Evolutionary conservation across 2,797 vertebrate species (phyloP), one percentile per base, ranked within the genome.

Genomic region (Anolis apletophallus): DNA sequence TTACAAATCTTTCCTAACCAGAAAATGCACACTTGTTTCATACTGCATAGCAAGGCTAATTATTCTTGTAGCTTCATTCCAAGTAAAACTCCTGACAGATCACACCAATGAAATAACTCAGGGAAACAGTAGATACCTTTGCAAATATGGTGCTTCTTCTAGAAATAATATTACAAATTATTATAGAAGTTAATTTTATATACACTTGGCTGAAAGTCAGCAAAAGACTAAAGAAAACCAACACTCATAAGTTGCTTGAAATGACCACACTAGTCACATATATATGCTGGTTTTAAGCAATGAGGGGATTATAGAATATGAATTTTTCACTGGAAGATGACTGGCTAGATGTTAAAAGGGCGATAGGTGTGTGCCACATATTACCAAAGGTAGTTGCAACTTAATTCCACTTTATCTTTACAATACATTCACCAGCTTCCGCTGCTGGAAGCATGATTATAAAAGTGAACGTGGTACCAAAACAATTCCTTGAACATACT

Each of bases 251-350:
- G 1, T 0, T 9, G 83, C 50, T 3, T 16, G 87, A 74, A 79
- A 80, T 80, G 88, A 57, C 0, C 81, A 5, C 80, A 82, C 52
- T 1, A 32, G 81, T 73, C 40, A 73, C 85, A 87, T 89, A 86
- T 5, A n/a, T 0, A 0, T 8, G 92, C 84, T 83, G 78, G 81
- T 73, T 94, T 92, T 88, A 80, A 92, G 76, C 86, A 89, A 55
- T 0, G 69, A 0, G 19, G 88, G 92, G 94, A 96, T 96, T 93
- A 96, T 77, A 93, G 78, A 91, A 93, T 96, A 94, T 95, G 79
- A 94, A 72, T 74, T 90, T 91, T 91, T 96, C 94, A 95, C 89
- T 90, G 90, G 83, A 88, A 29, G 85, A 94, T 21, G 29, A 88
- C 84, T n/a, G 87, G 92, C 16, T 91, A 95, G 94, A 96, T 94